phyloP scores from a whole-genome alignment of 2,797 vertebrate genomes.

The Phrynocephalus guinanensis region DNA sequence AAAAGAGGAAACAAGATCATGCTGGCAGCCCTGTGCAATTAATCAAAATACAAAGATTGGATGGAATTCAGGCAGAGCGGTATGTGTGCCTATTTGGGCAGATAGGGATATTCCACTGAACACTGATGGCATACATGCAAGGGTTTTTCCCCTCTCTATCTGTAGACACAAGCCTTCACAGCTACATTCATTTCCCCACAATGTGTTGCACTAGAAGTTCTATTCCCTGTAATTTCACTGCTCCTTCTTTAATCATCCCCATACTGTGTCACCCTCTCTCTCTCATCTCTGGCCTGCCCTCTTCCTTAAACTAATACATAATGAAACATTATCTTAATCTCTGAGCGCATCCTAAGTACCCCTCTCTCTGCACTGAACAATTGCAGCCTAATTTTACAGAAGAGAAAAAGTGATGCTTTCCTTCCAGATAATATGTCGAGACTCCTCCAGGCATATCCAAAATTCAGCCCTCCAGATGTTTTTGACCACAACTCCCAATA shows the following conservation, averaged over 20 bases:
- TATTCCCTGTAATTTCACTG: neutral
- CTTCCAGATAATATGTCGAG: neutral
- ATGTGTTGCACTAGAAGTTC: neutral
- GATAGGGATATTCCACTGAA: neutral
- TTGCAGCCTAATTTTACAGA: neutral
- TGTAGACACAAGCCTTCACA: neutral
- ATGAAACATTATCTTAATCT: neutral
- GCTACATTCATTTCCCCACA: neutral
- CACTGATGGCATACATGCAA: too few species aligned
- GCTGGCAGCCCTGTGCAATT: neutral
- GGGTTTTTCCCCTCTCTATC: neutral
- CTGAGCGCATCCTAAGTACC: neutral
- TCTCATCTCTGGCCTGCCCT: neutral
- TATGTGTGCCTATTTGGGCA: neutral
- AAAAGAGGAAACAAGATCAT: neutral
- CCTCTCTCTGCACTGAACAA: neutral
- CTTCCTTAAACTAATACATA: neutral
- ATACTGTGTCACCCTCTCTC: neutral
- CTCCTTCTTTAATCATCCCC: neutral
- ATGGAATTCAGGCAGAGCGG: neutral
- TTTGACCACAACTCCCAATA: too few species aligned
- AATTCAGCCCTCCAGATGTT: too few species aligned
- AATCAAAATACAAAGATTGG: neutral
- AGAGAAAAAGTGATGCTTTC: neutral
- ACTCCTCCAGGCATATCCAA: too few species aligned